Evolutionary conservation across 2,797 vertebrate genomes (phyloP).

Genomic region (Acanthis flammea): DNA sequence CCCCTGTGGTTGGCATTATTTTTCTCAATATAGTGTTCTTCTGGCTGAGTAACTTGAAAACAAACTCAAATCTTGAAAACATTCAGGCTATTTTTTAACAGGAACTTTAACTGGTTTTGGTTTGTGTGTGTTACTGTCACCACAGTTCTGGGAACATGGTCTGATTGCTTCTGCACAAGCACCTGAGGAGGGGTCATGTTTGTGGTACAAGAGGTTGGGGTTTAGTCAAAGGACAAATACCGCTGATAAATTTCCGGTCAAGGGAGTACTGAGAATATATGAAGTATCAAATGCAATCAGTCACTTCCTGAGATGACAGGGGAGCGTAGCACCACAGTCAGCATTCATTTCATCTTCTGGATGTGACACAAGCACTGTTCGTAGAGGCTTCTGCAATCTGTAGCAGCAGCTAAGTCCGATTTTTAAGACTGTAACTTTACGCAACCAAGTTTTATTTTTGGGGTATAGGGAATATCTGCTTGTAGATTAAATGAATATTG

Average conservation of each 20-base stretch:
- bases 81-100: neutral
- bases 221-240: neutral
- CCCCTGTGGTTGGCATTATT: neutral
- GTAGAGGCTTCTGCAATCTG: neutral
- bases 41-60: neutral
- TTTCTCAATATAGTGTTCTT: neutral
- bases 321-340: neutral
- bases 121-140: neutral
- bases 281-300: neutral
- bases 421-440: neutral
- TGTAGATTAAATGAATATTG: neutral
- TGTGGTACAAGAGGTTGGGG: neutral
- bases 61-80: neutral
- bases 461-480: neutral
- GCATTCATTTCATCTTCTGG: neutral
- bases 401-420: neutral
- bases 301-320: neutral
- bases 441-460: neutral
- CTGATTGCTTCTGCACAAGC: neutral
- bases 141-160: neutral
- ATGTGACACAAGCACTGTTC: neutral
- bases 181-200: neutral
- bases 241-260: neutral
- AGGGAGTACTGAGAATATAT: neutral
- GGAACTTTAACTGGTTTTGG: neutral